phyloP scores from a whole-genome alignment of 2,113 vertebrate species.

The Turdus rufiventris region DNA sequence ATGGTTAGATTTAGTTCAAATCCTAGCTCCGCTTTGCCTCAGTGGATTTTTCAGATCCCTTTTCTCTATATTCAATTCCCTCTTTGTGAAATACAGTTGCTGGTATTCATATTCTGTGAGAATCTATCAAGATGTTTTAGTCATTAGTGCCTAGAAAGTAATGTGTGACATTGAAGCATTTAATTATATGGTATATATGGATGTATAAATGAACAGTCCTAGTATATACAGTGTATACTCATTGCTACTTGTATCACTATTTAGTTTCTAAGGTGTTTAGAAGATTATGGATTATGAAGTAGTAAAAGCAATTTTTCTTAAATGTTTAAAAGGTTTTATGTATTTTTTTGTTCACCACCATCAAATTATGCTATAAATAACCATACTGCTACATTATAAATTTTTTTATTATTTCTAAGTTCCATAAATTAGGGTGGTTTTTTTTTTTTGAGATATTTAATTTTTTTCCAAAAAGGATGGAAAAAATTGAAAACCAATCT shows the following conservation, averaged over 20 bases:
- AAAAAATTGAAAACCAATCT: neutral
- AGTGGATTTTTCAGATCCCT: neutral
- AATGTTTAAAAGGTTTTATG: neutral
- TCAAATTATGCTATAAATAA: neutral
- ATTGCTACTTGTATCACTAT: neutral
- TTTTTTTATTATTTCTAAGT: neutral
- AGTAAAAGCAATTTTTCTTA: neutral
- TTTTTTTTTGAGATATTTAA: neutral
- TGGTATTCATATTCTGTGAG: neutral
- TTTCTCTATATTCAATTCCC: neutral
- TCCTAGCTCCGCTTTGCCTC: neutral
- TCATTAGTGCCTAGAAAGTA: neutral
- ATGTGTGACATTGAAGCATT: neutral
- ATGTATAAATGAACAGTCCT: neutral
- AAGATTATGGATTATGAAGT: neutral
- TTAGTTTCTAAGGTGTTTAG: neutral
- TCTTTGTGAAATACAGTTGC: neutral
- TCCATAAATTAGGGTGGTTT: fast-evolving
- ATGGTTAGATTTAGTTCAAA: neutral
- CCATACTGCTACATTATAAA: neutral
- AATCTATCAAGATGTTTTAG: neutral
- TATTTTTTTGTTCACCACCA: neutral
- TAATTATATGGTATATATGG: neutral
- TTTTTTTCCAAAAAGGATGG: neutral
- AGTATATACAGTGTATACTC: neutral